Conservation (phyloP, 2,888 invertebrate genomes). For the Yponomeuta evonymella region DNA sequence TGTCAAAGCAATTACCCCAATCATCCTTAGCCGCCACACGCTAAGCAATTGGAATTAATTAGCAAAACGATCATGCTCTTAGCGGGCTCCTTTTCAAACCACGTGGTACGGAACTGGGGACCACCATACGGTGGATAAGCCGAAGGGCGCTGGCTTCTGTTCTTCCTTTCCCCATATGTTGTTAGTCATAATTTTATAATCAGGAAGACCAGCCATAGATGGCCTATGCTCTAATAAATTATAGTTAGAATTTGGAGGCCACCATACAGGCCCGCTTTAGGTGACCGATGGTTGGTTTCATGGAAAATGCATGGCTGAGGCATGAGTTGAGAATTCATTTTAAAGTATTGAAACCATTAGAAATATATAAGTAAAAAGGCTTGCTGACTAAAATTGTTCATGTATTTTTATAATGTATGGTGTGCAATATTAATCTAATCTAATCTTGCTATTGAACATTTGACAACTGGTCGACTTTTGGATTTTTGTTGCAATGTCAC, state of each 20-base stretch:
- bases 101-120: not conserved
- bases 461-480: too few relatives aligned
- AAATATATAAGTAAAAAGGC: too few relatives aligned
- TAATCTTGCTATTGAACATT: too few relatives aligned
- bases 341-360: too few relatives aligned
- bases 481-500: too few relatives aligned
- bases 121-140: not conserved
- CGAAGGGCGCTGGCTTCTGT: not conserved
- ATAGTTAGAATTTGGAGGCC: not conserved
- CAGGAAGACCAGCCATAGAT: not conserved
- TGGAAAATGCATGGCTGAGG: not conserved
- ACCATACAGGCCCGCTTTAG: not conserved
- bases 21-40: not conserved
- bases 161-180: not conserved
- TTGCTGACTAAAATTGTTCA: too few relatives aligned
- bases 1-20: conserved; percentile 1
- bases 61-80: not conserved
- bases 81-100: not conserved
- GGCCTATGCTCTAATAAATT: not conserved
- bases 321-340: not conserved
- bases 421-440: too few relatives aligned
- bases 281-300: not conserved
- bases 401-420: too few relatives aligned
- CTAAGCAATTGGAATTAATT: conserved; percentile 3
- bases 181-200: not conserved